phyloP scores from a whole-genome alignment of 2,113 vertebrate species.

The Solea senegalensis region DNA sequence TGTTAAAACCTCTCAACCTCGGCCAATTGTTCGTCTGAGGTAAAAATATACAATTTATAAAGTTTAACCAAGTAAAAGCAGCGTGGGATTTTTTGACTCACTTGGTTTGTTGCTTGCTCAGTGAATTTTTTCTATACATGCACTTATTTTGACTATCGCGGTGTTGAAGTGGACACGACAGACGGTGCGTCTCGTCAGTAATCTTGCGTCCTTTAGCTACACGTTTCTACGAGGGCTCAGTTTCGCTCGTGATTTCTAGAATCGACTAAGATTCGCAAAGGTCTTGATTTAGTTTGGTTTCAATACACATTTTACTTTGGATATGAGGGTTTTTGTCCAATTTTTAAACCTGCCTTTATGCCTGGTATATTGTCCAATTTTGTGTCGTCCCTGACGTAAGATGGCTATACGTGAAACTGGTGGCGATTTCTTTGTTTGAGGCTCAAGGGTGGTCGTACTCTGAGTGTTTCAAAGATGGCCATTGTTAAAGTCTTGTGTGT shows the following conservation, averaged over 20 bases:
- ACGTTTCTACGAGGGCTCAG: slow-evolving; percentile 17
- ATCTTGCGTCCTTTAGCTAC: slow-evolving; percentile 27
- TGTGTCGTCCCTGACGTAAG: too few relatives aligned
- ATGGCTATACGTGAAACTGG: too few relatives aligned
- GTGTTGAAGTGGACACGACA: slow-evolving; percentile 22
- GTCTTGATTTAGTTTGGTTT: not conserved
- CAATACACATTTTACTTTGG: too few relatives aligned
- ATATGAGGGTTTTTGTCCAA: too few relatives aligned
- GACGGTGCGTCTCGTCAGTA: slow-evolving; percentile 37
- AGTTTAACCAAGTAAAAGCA: not conserved
- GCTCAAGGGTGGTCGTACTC: too few relatives aligned
- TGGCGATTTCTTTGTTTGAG: too few relatives aligned
- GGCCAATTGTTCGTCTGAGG: not conserved
- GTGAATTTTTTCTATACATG: slow-evolving; percentile 14
- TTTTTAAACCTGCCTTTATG: too few relatives aligned
- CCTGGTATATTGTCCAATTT: too few relatives aligned
- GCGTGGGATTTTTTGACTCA: slow-evolving; percentile 11
- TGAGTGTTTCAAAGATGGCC: too few relatives aligned
- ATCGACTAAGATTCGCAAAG: not conserved
- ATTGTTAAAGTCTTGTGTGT: too few relatives aligned
- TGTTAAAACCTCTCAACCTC: not conserved
- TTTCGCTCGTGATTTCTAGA: not conserved
- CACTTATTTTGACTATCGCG: slow-evolving; percentile 21
- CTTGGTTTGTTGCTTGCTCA: slow-evolving; percentile 4
- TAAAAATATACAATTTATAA: not conserved